Conservation (phyloP, 2,888 invertebrate genomes). For the Euplexia lucipara region DNA sequence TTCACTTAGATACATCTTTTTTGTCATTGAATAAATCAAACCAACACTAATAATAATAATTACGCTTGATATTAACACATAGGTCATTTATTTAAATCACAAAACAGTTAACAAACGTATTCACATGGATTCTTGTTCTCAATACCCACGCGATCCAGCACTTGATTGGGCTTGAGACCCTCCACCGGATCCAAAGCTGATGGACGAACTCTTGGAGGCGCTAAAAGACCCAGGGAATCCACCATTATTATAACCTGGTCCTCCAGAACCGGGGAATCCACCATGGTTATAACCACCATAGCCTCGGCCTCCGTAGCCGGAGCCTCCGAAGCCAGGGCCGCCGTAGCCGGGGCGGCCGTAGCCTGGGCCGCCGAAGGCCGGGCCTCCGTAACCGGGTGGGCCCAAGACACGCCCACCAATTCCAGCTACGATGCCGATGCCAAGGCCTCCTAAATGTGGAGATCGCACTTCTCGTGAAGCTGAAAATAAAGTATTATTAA, state of each 20-base stretch:
- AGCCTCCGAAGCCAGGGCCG: constrained; percentile 28
- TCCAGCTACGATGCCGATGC: constrained; percentile 27
- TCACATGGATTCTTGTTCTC: constrained; percentile 33
- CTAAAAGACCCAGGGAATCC: constrained; percentile 60
- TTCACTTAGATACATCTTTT: too few species aligned
- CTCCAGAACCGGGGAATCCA: constrained; percentile 30
- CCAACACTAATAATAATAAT: too few species aligned
- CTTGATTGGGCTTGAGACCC: constrained; percentile 44
- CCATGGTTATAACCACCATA: constrained; percentile 26
- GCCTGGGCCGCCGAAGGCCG: constrained; percentile 46
- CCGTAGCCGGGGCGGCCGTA: constrained; percentile 56
- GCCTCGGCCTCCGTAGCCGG: constrained; percentile 32
- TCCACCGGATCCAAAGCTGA: constrained; percentile 36
- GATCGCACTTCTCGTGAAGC: constrained; percentile 39
- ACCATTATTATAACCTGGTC: constrained; percentile 43
- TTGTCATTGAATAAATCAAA: neutral
- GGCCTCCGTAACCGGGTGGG: constrained; percentile 35
- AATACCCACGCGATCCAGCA: constrained; percentile 24
- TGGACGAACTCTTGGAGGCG: constrained; percentile 72
- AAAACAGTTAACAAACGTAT: neutral
- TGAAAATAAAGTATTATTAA: constrained; percentile 27
- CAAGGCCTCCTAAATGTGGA: constrained; percentile 42
- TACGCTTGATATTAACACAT: neutral
- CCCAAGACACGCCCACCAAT: constrained; percentile 32
- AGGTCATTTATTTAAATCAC: constrained; percentile 24